Conservation (phyloP, 64 coral and sea anemone species). For the Pocillopora verrucosa region DNA sequence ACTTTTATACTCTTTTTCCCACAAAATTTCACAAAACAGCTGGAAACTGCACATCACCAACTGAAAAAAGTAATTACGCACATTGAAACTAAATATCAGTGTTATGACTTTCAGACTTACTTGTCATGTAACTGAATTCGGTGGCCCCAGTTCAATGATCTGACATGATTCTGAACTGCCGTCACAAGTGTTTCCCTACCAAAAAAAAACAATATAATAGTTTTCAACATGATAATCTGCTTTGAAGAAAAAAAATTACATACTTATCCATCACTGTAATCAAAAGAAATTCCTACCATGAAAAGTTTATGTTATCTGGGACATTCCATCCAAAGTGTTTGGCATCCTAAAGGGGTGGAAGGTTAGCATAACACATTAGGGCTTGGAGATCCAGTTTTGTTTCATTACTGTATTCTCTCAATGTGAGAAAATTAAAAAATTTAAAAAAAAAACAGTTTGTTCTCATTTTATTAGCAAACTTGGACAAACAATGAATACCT, state of each 20-base stretch:
- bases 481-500: too few relatives aligned
- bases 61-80: too few relatives aligned
- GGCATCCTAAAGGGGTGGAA: conserved; percentile 61
- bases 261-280: neutral
- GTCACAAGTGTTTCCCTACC: conserved; percentile 70
- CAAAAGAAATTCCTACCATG: conserved; percentile 53
- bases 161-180: conserved; percentile 90
- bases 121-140: conserved; percentile 92
- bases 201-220: neutral
- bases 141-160: conserved; percentile 94
- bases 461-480: too few relatives aligned
- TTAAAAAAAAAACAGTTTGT: too few relatives aligned
- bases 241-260: too few relatives aligned
- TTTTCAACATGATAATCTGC: too few relatives aligned
- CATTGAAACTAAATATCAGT: too few relatives aligned
- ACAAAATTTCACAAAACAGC: too few relatives aligned
- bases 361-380: neutral
- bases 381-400: neutral
- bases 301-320: conserved; percentile 60
- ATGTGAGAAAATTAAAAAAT: too few relatives aligned
- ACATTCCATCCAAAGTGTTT: conserved; percentile 84
- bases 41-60: too few relatives aligned
- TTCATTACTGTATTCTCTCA: neutral
- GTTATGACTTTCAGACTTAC: conserved; percentile 32
- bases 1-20: too few relatives aligned